phyloP scores from a whole-genome alignment of 2,113 vertebrate species.

The Chinchilla lanigera region DNA sequence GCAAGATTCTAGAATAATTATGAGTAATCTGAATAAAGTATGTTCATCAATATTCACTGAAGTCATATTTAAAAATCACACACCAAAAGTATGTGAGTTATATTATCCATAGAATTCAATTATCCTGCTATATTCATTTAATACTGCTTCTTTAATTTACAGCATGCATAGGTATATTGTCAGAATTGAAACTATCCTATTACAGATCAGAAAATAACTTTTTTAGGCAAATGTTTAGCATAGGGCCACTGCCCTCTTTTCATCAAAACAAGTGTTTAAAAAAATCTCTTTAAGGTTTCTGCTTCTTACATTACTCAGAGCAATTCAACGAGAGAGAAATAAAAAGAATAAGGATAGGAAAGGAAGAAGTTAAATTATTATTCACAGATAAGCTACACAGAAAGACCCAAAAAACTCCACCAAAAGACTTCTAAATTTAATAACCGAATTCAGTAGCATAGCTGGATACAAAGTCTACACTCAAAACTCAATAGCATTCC shows the following conservation, averaged over 20 bases:
- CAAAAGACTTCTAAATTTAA: too few relatives aligned
- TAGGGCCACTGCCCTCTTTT: neutral
- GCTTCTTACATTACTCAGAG: too few relatives aligned
- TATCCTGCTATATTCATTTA: neutral
- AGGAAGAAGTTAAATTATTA: too few relatives aligned
- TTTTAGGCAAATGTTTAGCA: conserved; percentile 32
- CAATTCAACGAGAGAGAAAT: too few relatives aligned
- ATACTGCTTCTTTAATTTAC: neutral
- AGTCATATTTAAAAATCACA: neutral
- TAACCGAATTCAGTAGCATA: too few relatives aligned
- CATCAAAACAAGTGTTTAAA: neutral
- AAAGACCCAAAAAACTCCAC: too few relatives aligned
- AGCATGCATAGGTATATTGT: neutral
- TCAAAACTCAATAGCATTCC: too few relatives aligned
- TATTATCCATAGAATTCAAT: neutral
- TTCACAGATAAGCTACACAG: too few relatives aligned
- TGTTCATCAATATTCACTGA: conserved; percentile 19
- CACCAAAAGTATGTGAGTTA: neutral
- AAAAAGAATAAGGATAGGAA: too few relatives aligned
- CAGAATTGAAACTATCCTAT: conserved; percentile 19
- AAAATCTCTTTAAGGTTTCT: neutral
- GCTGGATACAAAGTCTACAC: too few relatives aligned
- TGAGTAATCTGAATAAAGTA: conserved; percentile 14
- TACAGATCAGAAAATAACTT: neutral
- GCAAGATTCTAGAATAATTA: conserved; percentile 13